A percentile compares a stretch with the other conserved stretches of the same genome.
Evolutionary conservation across 92 coral and sea anemone species (phyloP).

Genomic region (Meandrina meandrites): DNA sequence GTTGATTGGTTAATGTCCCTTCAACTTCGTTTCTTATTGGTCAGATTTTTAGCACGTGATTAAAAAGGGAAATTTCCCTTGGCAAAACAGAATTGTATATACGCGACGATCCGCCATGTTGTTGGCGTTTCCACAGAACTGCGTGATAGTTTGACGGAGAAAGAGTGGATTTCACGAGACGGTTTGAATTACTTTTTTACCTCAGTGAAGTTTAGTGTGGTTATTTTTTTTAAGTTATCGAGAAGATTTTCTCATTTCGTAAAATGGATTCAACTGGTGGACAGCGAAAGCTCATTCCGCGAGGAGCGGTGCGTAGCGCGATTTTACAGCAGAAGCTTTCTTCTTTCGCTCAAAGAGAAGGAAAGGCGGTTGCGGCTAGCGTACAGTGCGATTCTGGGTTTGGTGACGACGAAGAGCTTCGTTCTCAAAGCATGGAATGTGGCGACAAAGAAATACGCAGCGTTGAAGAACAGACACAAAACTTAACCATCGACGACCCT

Average conservation of each 20-base stretch:
- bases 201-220: not conserved
- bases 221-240: not conserved
- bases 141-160: not conserved
- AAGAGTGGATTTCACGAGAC: not conserved
- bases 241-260: not conserved
- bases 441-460: slow-evolving; percentile 21
- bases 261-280: slow-evolving; percentile 17
- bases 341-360: not conserved
- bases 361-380: slow-evolving; percentile 1
- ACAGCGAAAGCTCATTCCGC: slow-evolving; percentile 47
- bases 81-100: not conserved
- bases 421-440: slow-evolving; percentile 50
- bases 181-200: not conserved
- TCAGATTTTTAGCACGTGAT: slow-evolving; percentile 38
- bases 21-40: not conserved
- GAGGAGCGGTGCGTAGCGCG: slow-evolving; percentile 57
- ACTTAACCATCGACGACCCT: slow-evolving; percentile 54
- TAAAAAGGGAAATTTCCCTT: slow-evolving; percentile 77
- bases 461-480: slow-evolving; percentile 55
- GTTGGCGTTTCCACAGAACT: slow-evolving; percentile 19
- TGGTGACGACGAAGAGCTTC: slow-evolving; percentile 58
- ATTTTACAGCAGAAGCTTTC: slow-evolving; percentile 9
- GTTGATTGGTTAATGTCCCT: slow-evolving; percentile 62
- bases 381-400: slow-evolving; percentile 85
- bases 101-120: slow-evolving; percentile 73